These are phyloP conservation scores for Diloba caeruleocephala DNA, from an alignment of 2,888 invertebrate species.

Conservation along the genomic window DNA sequence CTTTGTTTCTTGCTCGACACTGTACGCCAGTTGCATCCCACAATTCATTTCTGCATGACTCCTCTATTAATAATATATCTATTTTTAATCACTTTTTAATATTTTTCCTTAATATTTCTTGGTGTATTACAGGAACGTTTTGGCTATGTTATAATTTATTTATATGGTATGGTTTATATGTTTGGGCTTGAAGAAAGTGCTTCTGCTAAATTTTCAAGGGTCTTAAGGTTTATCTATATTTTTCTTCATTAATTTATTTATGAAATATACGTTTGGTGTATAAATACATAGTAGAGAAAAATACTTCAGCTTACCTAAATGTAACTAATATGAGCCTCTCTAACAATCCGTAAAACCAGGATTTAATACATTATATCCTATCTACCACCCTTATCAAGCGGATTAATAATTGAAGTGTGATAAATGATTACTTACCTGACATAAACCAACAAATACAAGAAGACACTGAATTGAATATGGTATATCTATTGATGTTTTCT, in stretches of 20 bases:
- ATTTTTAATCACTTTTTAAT: conserved; percentile 28
- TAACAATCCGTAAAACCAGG: too few species aligned
- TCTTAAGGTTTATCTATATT: background rate
- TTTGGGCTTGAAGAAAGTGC: conserved; percentile 33
- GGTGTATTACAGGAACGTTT: conserved; percentile 52
- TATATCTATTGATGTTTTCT: too few species aligned
- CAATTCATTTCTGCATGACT: conserved; percentile 47
- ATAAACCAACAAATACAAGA: too few species aligned
- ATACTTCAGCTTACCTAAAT: background rate
- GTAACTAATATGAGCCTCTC: too few species aligned
- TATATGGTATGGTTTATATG: conserved; percentile 32
- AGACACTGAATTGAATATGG: too few species aligned
- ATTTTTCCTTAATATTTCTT: conserved; percentile 48
- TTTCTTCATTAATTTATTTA: conserved; percentile 11
- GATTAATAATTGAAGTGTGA: too few species aligned
- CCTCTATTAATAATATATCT: conserved; percentile 43
- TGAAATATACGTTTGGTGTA: conserved; percentile 12
- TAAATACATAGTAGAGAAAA: conserved; percentile 44
- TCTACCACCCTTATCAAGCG: too few species aligned
- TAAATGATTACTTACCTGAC: too few species aligned
- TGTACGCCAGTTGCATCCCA: conserved; percentile 48
- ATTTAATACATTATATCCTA: too few species aligned
- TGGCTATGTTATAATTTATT: conserved; percentile 36
- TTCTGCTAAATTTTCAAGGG: conserved; percentile 28
- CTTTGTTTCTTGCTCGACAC: conserved; percentile 25